Conservation (phyloP, 2,797 vertebrate species). For the Channallabes apus region DNA sequence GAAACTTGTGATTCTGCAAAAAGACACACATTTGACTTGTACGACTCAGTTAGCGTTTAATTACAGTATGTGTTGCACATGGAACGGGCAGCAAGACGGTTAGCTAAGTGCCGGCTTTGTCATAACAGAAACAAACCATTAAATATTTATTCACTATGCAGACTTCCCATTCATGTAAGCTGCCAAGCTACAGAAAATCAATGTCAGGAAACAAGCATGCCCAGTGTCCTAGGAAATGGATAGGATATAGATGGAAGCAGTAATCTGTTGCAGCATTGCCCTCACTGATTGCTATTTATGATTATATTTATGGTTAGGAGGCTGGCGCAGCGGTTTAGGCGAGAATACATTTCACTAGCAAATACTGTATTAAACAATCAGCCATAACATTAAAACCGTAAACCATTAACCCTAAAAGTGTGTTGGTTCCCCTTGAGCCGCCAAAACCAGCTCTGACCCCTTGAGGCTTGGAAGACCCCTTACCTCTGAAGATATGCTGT, state of each 20-base stretch:
- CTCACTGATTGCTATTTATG: slow-evolving; percentile 23
- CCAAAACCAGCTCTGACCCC: no score
- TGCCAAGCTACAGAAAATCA: slow-evolving; percentile 41
- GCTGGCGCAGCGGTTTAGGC: background rate
- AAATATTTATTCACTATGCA: slow-evolving; percentile 38
- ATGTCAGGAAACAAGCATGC: slow-evolving; percentile 27
- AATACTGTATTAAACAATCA: background rate
- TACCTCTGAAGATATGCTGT: no score
- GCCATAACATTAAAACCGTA: no score
- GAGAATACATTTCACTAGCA: background rate
- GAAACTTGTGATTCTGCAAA: background rate
- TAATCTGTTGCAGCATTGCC: background rate
- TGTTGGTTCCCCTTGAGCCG: no score
- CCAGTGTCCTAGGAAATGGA: slow-evolving; percentile 6
- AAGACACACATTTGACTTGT: background rate
- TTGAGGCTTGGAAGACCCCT: no score
- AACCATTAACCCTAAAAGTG: no score
- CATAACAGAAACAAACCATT: slow-evolving; percentile 33
- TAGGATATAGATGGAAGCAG: background rate
- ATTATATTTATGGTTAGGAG: background rate
- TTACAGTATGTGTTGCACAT: background rate
- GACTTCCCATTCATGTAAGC: slow-evolving; percentile 34
- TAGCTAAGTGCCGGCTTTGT: slow-evolving; percentile 25
- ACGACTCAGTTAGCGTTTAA: slow-evolving; percentile 18
- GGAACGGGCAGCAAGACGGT: slow-evolving; percentile 12